A percentile compares a stretch with the other conserved stretches of the same genome.
Evolutionary conservation across 2,888 invertebrate genomes (phyloP).

Genomic region (Drosophila setosimentum): DNA sequence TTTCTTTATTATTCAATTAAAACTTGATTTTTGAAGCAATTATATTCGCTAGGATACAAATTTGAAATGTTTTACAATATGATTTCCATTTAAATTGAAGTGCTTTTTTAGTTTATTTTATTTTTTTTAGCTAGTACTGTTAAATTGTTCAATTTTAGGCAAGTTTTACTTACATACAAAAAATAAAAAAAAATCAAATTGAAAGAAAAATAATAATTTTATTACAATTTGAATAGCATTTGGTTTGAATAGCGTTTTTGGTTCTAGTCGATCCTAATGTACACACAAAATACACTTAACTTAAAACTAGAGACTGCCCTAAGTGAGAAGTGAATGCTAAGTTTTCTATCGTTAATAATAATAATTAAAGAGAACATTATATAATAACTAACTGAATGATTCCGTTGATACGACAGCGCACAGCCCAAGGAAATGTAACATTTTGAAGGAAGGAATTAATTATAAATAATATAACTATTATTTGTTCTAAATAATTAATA

Average conservation of each 20-base stretch:
- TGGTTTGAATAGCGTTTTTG: conserved; percentile 63
- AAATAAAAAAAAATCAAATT: conserved; percentile 1
- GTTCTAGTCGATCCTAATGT: conserved; percentile 54
- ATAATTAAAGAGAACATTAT: conserved; percentile 18
- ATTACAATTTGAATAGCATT: conserved; percentile 73
- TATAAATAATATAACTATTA: not conserved
- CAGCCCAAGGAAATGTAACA: conserved; percentile 70
- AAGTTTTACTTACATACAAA: conserved; percentile 18
- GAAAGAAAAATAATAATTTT: conserved; percentile 48
- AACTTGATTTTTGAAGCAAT: conserved; percentile 50
- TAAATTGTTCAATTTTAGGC: conserved; percentile 33
- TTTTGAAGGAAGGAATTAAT: conserved; percentile 23
- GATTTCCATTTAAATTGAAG: conserved; percentile 36
- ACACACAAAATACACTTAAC: conserved; percentile 27
- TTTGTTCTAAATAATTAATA: conserved; percentile 5
- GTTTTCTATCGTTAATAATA: not conserved
- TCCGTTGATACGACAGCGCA: conserved; percentile 63
- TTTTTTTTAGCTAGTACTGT: conserved; percentile 30
- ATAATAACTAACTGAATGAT: conserved; percentile 53
- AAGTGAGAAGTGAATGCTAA: conserved; percentile 25
- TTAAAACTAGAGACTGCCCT: conserved; percentile 39
- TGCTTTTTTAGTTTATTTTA: conserved; percentile 35
- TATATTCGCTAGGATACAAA: conserved; percentile 55
- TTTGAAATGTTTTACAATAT: conserved; percentile 45
- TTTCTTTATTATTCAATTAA: conserved; percentile 34